Percentiles rank a stretch among this genome's conserved stretches.
Conservation (phyloP, 1,140 invertebrate species). For the Plodia interpunctella region DNA sequence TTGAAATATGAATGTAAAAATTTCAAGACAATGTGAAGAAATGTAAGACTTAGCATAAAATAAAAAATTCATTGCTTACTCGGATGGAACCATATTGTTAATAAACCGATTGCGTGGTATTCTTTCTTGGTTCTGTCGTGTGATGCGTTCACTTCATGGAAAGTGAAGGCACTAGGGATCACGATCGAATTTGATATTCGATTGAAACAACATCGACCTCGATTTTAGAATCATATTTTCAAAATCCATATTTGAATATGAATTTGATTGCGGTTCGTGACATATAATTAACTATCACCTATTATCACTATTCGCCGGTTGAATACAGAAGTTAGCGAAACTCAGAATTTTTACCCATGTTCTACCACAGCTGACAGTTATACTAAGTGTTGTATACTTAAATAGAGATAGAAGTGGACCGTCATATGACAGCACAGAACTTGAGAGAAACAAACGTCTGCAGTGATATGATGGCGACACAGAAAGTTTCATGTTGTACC, state of each 20-base stretch:
- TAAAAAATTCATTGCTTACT: conserved; percentile 15
- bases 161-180: conserved; percentile 58
- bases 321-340: no score
- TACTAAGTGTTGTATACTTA: conserved; percentile 12
- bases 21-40: conserved; percentile 4
- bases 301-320: no score
- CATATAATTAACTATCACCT: no score
- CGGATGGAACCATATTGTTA: conserved; percentile 15
- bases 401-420: conserved; percentile 13
- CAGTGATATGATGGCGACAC: conserved; percentile 17
- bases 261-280: no score
- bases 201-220: conserved; percentile 48
- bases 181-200: conserved; percentile 42
- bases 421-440: conserved; percentile 20
- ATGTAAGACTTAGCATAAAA: conserved; percentile 8
- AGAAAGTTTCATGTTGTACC: conserved; percentile 15
- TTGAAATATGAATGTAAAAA: conserved; percentile 11
- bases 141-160: conserved; percentile 35
- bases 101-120: neutral
- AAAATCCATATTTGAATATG: no score
- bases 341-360: neutral
- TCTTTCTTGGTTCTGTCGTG: conserved; percentile 16
- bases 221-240: conserved; percentile 21
- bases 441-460: conserved; percentile 28
- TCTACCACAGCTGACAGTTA: conserved; percentile 13